Evolutionary conservation across 2,888 invertebrate genomes (phyloP), one percentile per base, ranked within the genome.

Genomic region (Tetropium fuscum): DNA sequence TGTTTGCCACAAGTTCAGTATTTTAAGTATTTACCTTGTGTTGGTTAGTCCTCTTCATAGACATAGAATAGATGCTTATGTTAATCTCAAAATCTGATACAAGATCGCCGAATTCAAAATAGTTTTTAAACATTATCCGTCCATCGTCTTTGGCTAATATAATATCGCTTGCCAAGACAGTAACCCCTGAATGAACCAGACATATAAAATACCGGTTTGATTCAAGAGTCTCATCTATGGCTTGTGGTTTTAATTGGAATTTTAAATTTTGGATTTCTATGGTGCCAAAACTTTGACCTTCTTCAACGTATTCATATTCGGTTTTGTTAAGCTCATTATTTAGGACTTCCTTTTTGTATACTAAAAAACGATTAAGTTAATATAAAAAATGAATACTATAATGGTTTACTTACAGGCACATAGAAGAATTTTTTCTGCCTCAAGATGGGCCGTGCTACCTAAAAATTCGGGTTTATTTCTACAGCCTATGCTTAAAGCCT

Each of bases 361-460:
- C 60, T 60, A 53, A 7, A 49, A 34, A 40, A 27, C 8, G 2
- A 2, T 1, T 4, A 25, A 27, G 27, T 27, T 27, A 27, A 27
- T n/a, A 27, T 40, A 3, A 40, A 1, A 15, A 40, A 8, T 18
- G 8, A 18, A 2, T 7, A n/a, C n/a, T n/a, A n/a, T n/a, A n/a
- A n/a, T n/a, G n/a, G n/a, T 8, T 7, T 27, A 58, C 60, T 60
- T 60, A 53, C 60, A 16, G 2, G 56, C 53, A 36, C 53, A 5
- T 18, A 56, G 25, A 4, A 57, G 45, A n/a, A 57, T 15, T 36
- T 57, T 60, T 40, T 60, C 60, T 16, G 60, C 57, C 22, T 60
- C 60, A 8, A 48, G 6, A 4, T 47, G 32, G 15, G 48, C 38
- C 11, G 48, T 40, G 1, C 11, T 8, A 0, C 43, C 61, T 10